phyloP scores from a whole-genome alignment of 1,140 invertebrate genomes.

The Medauroidea extradentata region DNA sequence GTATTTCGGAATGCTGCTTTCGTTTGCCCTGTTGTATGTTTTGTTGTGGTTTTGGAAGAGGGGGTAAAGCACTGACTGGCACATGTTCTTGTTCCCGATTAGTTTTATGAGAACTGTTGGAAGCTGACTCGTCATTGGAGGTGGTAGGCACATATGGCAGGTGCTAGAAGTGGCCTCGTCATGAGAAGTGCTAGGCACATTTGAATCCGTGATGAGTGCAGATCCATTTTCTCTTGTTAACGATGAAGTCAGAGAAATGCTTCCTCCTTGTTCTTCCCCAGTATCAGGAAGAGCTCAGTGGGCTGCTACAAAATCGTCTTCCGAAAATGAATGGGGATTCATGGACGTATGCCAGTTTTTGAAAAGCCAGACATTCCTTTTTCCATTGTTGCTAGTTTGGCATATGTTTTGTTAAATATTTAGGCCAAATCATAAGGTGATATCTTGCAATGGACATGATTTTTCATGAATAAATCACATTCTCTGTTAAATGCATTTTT shows the following conservation, averaged over 20 bases:
- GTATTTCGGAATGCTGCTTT: no score
- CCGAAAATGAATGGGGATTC: not conserved
- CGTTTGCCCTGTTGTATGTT: no score
- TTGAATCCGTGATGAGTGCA: no score
- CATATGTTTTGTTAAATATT: conserved; percentile 36
- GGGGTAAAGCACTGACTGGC: no score
- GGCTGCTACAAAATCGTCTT: not conserved
- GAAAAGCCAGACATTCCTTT: no score
- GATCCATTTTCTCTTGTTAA: not conserved
- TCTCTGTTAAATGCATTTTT: conserved; percentile 42
- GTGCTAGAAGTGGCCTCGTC: not conserved
- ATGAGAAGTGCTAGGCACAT: no score
- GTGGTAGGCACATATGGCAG: not conserved
- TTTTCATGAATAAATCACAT: conserved; percentile 34
- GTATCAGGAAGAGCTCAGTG: not conserved
- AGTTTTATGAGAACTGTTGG: no score
- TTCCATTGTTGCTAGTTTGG: conserved; percentile 28
- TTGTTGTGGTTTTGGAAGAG: no score
- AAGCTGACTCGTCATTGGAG: no score
- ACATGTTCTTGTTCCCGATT: no score
- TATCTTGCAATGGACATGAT: conserved; percentile 27
- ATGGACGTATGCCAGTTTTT: not conserved
- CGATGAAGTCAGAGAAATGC: not conserved
- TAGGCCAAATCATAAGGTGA: conserved; percentile 35
- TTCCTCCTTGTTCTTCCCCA: not conserved